A percentile compares a stretch with the other conserved stretches of the same genome.
These are phyloP conservation scores for Yoshiicerus persimilis DNA, from an alignment of 1,140 invertebrate species.

Conservation along the genomic window DNA sequence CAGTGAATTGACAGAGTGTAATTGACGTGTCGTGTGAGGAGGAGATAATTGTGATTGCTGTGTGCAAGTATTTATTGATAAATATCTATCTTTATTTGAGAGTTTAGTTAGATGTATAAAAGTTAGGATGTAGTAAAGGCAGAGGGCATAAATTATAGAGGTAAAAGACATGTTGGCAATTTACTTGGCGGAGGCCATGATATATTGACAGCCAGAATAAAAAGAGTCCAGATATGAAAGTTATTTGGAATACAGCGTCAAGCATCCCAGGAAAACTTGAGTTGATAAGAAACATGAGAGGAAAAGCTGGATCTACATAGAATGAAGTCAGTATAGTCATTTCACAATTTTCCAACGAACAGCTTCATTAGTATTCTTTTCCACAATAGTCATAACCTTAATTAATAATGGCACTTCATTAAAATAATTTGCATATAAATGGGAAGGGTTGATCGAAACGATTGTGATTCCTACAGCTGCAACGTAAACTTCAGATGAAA, in stretches of 20 bases:
- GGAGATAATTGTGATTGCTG: background rate
- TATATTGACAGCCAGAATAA: constrained; percentile 94
- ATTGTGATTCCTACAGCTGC: background rate
- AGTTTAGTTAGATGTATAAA: background rate
- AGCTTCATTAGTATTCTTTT: background rate
- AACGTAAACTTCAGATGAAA: background rate
- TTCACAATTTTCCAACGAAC: background rate
- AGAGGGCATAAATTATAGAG: background rate
- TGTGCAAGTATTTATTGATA: background rate
- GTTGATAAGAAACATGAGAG: constrained; percentile 82
- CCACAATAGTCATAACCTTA: background rate
- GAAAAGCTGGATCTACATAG: constrained; percentile 85
- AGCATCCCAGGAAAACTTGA: constrained; percentile 88
- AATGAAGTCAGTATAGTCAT: background rate
- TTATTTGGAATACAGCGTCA: constrained; percentile 85
- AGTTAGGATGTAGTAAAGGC: background rate
- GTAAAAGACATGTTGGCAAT: constrained; percentile 12
- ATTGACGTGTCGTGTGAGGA: background rate
- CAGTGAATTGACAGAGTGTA: background rate
- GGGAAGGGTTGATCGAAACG: background rate
- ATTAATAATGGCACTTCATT: constrained; percentile 18
- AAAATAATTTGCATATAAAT: constrained; percentile 8
- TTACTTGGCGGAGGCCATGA: constrained; percentile 88
- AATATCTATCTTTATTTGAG: background rate
- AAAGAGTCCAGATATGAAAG: constrained; percentile 81